phyloP scores from a whole-genome alignment of 2,888 invertebrate species.

The Dastarcus helophoroides region DNA sequence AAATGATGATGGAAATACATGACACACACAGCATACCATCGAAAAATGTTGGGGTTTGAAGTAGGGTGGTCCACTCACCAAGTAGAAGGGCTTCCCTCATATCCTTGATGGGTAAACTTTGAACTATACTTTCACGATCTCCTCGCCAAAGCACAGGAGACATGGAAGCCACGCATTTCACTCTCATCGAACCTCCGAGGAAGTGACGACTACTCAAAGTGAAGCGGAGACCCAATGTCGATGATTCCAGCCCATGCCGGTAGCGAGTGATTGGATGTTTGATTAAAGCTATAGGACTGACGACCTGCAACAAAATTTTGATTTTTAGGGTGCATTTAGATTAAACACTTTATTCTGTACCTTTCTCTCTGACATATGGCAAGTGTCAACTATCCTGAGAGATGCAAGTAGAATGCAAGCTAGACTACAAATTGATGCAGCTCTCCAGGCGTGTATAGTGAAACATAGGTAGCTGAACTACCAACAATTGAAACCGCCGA shows the following conservation, averaged over 20 bases:
- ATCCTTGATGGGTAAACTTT: constrained; percentile 45
- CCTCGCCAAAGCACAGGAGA: constrained; percentile 49
- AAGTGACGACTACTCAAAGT: constrained; percentile 45
- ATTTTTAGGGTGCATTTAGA: no score
- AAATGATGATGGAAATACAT: neutral
- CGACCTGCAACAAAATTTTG: constrained; percentile 40
- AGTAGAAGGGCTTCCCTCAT: constrained; percentile 50
- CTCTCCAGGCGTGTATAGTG: no score
- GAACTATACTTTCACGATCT: constrained; percentile 46
- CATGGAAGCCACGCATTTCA: constrained; percentile 49
- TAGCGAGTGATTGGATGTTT: constrained; percentile 44
- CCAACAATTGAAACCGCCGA: no score
- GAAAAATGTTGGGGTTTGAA: constrained; percentile 15
- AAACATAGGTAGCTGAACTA: no score
- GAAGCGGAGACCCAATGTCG: constrained; percentile 45
- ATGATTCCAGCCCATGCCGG: constrained; percentile 46
- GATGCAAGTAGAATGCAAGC: no score
- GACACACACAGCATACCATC: constrained; percentile 13
- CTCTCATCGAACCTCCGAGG: constrained; percentile 47
- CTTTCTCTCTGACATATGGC: no score
- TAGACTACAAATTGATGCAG: no score
- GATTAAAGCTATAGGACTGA: constrained; percentile 39
- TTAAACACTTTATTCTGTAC: no score
- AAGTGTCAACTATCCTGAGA: no score
- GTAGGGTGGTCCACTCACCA: constrained; percentile 39